These are phyloP conservation scores for Ptilodon capucinus DNA, from an alignment of 2,888 invertebrate genomes.

Conservation along the genomic window DNA sequence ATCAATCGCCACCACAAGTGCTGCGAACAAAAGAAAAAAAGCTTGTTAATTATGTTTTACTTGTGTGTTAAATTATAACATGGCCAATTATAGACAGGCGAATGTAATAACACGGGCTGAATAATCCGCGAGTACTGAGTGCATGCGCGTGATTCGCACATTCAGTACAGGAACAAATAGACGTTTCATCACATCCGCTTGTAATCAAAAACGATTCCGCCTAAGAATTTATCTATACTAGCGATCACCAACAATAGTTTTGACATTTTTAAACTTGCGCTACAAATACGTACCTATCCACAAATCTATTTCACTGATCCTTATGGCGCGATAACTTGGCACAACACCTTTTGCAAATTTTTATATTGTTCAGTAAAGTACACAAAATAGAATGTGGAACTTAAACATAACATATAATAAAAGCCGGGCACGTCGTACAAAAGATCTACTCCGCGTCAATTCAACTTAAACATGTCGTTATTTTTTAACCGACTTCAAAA, in stretches of 20 bases:
- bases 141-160: constrained; percentile 44
- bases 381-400: not conserved
- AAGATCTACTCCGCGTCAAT: no score
- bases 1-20: constrained; percentile 59
- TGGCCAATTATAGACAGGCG: constrained; percentile 55
- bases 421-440: no score
- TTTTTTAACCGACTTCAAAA: no score
- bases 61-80: constrained; percentile 62
- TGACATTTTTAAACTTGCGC: constrained; percentile 42
- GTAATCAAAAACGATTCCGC: constrained; percentile 53
- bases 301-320: constrained; percentile 45
- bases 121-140: constrained; percentile 33
- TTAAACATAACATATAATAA: no score
- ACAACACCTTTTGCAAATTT: constrained; percentile 47
- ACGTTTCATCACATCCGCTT: constrained; percentile 46
- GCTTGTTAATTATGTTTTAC: constrained; percentile 64
- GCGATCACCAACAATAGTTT: constrained; percentile 35
- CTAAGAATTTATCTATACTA: constrained; percentile 43
- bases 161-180: constrained; percentile 32
- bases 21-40: constrained; percentile 68
- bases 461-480: no score
- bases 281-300: constrained; percentile 34
- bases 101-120: constrained; percentile 52
- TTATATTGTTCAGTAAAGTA: constrained; percentile 22
- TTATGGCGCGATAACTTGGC: constrained; percentile 42